Evolutionary conservation across 1,140 invertebrate genomes (phyloP).

Genomic region (Pristionchus pacificus): DNA sequence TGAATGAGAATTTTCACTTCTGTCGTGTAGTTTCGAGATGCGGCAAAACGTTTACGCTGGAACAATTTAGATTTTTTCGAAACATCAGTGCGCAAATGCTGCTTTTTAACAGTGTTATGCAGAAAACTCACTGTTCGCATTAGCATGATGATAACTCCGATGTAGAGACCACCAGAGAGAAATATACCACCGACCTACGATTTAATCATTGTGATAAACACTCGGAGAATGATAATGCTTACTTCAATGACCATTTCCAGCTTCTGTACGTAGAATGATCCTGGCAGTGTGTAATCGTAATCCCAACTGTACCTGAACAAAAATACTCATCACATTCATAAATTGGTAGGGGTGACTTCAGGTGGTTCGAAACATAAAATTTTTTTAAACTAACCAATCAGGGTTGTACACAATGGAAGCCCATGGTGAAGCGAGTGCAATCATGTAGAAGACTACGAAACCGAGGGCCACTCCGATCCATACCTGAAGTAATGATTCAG

Average conservation of each 20-base stretch:
- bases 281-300: slow-evolving; percentile 33
- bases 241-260: slow-evolving; percentile 41
- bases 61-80: not conserved
- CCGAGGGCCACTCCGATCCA: slow-evolving; percentile 31
- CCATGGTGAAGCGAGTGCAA: slow-evolving; percentile 38
- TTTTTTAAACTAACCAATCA: slow-evolving; percentile 16
- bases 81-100: not conserved
- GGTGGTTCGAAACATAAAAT: not conserved
- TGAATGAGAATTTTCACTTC: slow-evolving; percentile 41
- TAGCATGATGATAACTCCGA: slow-evolving; percentile 31
- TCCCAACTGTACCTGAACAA: slow-evolving; percentile 35
- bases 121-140: slow-evolving; percentile 28
- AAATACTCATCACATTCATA: not conserved
- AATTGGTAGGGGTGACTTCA: too few relatives aligned
- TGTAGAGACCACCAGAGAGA: slow-evolving; percentile 39
- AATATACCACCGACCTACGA: slow-evolving; percentile 34
- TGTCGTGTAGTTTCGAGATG: slow-evolving; percentile 27
- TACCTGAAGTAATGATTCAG: slow-evolving; percentile 19
- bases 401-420: slow-evolving; percentile 39
- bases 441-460: slow-evolving; percentile 26
- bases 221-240: not conserved
- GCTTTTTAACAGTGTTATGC: not conserved
- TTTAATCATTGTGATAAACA: not conserved
- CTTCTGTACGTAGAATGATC: slow-evolving; percentile 34
- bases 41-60: slow-evolving; percentile 30